Conservation (phyloP, 1,140 invertebrate genomes). For the Drosophila paulistorum region DNA sequence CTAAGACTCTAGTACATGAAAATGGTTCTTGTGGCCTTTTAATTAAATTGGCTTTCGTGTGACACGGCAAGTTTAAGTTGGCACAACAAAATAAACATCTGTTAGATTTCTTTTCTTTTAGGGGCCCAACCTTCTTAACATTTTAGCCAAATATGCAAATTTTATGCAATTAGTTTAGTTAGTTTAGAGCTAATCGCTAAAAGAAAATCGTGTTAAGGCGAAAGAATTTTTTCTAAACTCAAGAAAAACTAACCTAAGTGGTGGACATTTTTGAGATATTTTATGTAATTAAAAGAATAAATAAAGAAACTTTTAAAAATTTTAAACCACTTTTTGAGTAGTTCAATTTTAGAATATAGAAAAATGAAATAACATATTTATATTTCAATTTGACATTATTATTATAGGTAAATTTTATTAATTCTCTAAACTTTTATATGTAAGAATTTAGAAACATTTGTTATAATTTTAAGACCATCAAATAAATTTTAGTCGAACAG, state of each 20-base stretch:
- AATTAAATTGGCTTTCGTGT: conserved; percentile 64
- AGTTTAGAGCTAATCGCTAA: conserved; percentile 25
- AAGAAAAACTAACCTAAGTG: background rate
- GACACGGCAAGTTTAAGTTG: conserved; percentile 59
- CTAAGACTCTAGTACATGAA: conserved; percentile 15
- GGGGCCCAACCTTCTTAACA: conserved; percentile 1
- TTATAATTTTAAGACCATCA: too few species aligned
- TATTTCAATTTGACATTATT: too few species aligned
- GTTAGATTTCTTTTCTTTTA: background rate
- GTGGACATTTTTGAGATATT: background rate
- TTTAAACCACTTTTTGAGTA: too few species aligned
- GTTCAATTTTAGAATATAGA: too few species aligned
- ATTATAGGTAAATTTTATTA: too few species aligned
- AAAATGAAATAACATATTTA: too few species aligned
- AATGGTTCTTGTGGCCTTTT: conserved; percentile 26
- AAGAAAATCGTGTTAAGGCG: conserved; percentile 16
- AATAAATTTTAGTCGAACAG: too few species aligned
- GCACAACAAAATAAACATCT: background rate
- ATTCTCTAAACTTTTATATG: too few species aligned
- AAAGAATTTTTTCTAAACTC: background rate
- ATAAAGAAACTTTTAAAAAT: too few species aligned
- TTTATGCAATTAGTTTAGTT: conserved; percentile 51
- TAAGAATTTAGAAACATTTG: too few species aligned
- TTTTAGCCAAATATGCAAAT: conserved; percentile 12
- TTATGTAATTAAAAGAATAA: background rate